Conservation (phyloP, 2,888 invertebrate species). For the Pterostichus niger region DNA sequence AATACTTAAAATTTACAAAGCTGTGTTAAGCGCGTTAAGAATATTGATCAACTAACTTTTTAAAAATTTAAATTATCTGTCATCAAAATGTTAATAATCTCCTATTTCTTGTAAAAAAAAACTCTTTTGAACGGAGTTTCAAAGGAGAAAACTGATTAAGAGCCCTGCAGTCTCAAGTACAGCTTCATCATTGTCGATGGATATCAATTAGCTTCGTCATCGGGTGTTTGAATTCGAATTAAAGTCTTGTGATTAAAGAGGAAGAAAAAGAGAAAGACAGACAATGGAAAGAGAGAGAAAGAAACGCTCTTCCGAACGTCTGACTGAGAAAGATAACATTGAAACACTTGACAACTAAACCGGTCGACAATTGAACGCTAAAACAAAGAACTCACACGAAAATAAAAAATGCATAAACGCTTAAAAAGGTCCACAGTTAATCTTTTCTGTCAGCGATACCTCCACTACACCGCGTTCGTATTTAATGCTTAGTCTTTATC, state of each 20-base stretch:
- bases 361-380: conserved; percentile 52
- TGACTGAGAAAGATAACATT: conserved; percentile 53
- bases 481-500: conserved; percentile 40
- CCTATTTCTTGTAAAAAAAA: not conserved
- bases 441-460: conserved; percentile 39
- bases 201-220: conserved; percentile 65
- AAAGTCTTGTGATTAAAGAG: conserved; percentile 62
- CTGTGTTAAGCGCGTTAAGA: not conserved
- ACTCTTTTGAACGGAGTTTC: conserved; percentile 14
- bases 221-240: conserved; percentile 62
- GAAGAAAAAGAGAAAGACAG: conserved; percentile 40
- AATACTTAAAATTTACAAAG: not conserved
- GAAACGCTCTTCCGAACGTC: conserved; percentile 22
- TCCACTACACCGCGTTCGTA: conserved; percentile 27
- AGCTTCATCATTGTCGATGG: conserved; percentile 54
- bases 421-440: conserved; percentile 52
- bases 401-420: conserved; percentile 56
- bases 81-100: conserved; percentile 46
- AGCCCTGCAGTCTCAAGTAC: conserved; percentile 40
- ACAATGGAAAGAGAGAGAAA: conserved; percentile 30
- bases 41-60: conserved; percentile 5
- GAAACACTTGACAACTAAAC: conserved; percentile 53
- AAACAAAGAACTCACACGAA: conserved; percentile 44
- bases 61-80: conserved; percentile 32
- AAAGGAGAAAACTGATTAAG: conserved; percentile 39